Evolutionary conservation across 2,797 vertebrate species (phyloP), one percentile per base, ranked within the genome.

Genomic region (Schizopygopsis pylzovi): DNA sequence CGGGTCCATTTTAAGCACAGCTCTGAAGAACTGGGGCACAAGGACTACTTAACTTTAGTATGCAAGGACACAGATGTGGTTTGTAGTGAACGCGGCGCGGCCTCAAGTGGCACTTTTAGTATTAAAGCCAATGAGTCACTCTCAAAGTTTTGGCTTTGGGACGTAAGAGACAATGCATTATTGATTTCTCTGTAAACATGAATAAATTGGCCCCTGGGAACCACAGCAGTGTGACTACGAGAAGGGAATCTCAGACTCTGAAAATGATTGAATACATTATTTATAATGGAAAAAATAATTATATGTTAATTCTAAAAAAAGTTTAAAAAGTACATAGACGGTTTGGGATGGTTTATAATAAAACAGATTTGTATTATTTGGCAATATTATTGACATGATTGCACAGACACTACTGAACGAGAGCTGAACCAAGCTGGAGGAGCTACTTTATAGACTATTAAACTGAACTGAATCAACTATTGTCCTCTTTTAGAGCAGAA

Each of bases 1-100:
- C 1, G 1, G 71, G 59, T 68, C 77, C 81, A 86, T 56, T 87
- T 67, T n/a, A 68, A 68, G 43, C 87, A 65, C 71, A 83, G 80
- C 67, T 28, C 63, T 85, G 28, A 65, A 43, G 79, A 86, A 56
- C 70, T 81, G 68, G 86, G 28, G 12, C 79, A 83, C 28, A 77
- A 79, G 79, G 67, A 6, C 84, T 73, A 61, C 47, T 75, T 79
- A 45, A 39, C 84, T 68, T 85, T 25, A 63, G 70, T 12, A 54
- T 43, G 56, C 76, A 25, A 33, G 22, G 37, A 77, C 76, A 63
- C 6, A 16, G 72, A 33, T 28, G 7, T 71, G 83, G 78, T 68
- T 33, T 49, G 39, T 68, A 72, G 22, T 41, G 52, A 86, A 86
- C 52, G 72, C 28, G 3, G 20, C 52, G 72, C 28, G 3, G 20